Percentiles rank a stretch among this genome's conserved stretches.
phyloP scores from a whole-genome alignment of 2,888 invertebrate species.

The Hydroisotoma schaefferi region DNA sequence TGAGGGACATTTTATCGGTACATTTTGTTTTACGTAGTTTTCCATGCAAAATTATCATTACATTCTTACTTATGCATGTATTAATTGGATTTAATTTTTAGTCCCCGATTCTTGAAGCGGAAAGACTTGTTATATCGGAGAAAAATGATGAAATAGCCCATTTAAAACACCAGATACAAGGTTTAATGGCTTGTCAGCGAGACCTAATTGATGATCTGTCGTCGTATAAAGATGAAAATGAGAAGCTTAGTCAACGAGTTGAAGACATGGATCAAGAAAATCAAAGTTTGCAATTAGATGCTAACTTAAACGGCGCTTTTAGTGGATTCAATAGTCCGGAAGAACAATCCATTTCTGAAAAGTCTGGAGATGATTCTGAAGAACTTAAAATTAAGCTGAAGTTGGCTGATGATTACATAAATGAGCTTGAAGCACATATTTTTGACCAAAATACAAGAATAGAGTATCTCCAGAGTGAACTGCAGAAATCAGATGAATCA shows the following conservation, averaged over 20 bases:
- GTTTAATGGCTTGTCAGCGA: slow-evolving; percentile 10
- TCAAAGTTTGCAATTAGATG: neutral
- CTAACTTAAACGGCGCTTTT: neutral
- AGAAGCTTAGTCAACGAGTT: neutral
- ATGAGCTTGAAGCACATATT: slow-evolving; percentile 18
- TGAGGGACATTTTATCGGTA: slow-evolving; percentile 7
- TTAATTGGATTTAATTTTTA: neutral
- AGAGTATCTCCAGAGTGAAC: neutral
- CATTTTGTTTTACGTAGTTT: neutral
- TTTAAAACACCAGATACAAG: slow-evolving; percentile 1
- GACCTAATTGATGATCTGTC: slow-evolving; percentile 14
- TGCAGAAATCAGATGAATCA: too few species aligned
- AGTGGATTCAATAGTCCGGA: neutral
- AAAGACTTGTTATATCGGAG: slow-evolving; percentile 12
- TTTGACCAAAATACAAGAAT: slow-evolving; percentile 13
- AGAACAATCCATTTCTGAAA: slow-evolving; percentile 3
- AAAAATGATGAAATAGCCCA: slow-evolving; percentile 15
- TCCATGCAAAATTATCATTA: too few species aligned
- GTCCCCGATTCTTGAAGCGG: slow-evolving; percentile 15
- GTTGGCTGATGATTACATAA: slow-evolving; percentile 1
- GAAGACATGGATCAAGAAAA: slow-evolving; percentile 9
- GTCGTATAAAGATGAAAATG: slow-evolving; percentile 5
- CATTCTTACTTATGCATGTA: too few species aligned
- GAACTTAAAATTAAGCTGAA: slow-evolving; percentile 1
- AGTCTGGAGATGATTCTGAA: neutral